Evolutionary conservation across 2,888 invertebrate species (phyloP).

Genomic region (Caenorhabditis angaria): DNA sequence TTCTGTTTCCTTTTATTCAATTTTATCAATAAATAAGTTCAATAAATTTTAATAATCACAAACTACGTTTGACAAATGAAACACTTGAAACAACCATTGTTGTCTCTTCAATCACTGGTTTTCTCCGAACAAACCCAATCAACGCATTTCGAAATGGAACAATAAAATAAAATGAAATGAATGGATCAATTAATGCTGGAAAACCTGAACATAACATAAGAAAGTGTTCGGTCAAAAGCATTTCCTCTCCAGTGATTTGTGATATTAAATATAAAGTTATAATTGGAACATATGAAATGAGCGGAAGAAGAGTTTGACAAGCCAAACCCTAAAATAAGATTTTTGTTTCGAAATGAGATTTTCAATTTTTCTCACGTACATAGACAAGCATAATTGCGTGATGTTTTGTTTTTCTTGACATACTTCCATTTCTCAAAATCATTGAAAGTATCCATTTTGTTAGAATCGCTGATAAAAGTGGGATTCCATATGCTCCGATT

Average conservation of each 20-base stretch:
- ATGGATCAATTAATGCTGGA: slow-evolving; percentile 37
- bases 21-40: too few species aligned
- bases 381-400: slow-evolving; percentile 28
- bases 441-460: slow-evolving; percentile 16
- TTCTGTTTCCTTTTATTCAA: too few species aligned
- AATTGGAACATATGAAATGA: slow-evolving; percentile 30
- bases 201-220: slow-evolving; percentile 31
- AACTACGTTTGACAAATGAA: neutral
- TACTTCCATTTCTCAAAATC: slow-evolving; percentile 22
- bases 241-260: slow-evolving; percentile 28
- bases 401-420: slow-evolving; percentile 37
- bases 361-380: slow-evolving; percentile 11
- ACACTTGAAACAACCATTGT: neutral
- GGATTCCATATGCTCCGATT: slow-evolving; percentile 39
- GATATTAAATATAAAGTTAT: slow-evolving; percentile 28
- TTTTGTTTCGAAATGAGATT: neutral
- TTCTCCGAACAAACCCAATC: neutral
- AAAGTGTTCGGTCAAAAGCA: slow-evolving; percentile 34
- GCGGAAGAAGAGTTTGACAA: slow-evolving; percentile 28
- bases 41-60: neutral
- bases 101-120: neutral
- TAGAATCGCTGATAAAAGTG: slow-evolving; percentile 5
- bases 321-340: slow-evolving; percentile 23
- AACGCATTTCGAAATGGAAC: slow-evolving; percentile 33
- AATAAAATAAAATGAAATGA: slow-evolving; percentile 34